Base-by-base conservation (phyloP, 2,888 invertebrate genomes). In the Acrobeloides nanus region DNA sequence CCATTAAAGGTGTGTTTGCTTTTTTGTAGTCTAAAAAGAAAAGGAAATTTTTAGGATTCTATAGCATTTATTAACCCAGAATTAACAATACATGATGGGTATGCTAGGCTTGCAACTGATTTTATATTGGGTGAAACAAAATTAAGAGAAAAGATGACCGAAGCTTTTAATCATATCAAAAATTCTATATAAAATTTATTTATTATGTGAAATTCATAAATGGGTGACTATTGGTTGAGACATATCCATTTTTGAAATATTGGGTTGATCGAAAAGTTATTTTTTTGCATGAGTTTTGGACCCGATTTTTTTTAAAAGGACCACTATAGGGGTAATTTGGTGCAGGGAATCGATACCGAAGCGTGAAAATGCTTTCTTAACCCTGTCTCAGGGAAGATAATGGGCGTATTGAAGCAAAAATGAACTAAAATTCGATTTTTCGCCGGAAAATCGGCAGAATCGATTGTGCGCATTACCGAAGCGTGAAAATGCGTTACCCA, bases 21-120 rank as follows among this genome's bases (percentile, higher is more conserved):
- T 12, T 29, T 29, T 29, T 29, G 23, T 24, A 4, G 20, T 15
- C 12, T n/a, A 21, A 12, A 29, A n/a, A 4, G 6, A 23, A 1
- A 23, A 4, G 40, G 1, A n/a, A 20, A 39, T 25, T 3, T 46
- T 46, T 26, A 68, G 66, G 68, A 65, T 20, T 57, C 62, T 6
- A 60, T 70, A 8, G 60, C 53, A 23, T 64, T 70, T 23, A 54
- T 68, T 7, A 41, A 61, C 18, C 67, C 67, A 4, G 46, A 47
- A 20, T 46, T 70, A 6, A 47, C 57, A 6, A 55, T 62, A 12
- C 59, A 60, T 38, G 59, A 70, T 12, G 68, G 69, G 1, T 70
- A 58, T 46, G 57, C 68, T 6, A 56, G 60, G 24, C 44, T 70
- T 17, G 62, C 62, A 2, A 63, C 69, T 2, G 70, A 70, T 47